Conservation (phyloP, 2,113 vertebrate genomes). For the Tragelaphus strepsiceros region DNA sequence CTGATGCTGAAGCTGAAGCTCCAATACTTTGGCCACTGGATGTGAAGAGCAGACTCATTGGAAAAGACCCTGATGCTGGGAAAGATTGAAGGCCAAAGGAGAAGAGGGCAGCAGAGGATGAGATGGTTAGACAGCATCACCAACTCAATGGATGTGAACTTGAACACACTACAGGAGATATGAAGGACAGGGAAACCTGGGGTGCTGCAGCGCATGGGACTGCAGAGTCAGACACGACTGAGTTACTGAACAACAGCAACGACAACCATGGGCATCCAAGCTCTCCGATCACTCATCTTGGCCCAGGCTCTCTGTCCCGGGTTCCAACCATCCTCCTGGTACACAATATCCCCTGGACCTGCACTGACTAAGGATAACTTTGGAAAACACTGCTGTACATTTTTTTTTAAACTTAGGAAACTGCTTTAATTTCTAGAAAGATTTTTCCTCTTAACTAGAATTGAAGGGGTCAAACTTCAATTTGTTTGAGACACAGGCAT, state of each 20-base stretch:
- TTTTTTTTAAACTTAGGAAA: neutral
- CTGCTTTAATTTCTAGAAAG: neutral
- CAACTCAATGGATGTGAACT: neutral
- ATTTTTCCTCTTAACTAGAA: neutral
- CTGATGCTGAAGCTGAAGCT: neutral
- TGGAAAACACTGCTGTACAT: neutral
- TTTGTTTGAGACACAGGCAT: neutral
- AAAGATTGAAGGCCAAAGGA: neutral
- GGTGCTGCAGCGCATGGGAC: accelerated
- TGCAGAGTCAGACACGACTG: neutral
- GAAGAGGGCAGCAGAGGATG: neutral
- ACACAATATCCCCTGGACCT: too few species aligned
- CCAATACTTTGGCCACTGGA: neutral
- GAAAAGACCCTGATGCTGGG: neutral
- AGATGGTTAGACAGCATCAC: neutral
- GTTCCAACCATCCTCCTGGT: accelerated
- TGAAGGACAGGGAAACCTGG: neutral
- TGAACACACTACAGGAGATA: neutral
- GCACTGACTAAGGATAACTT: accelerated
- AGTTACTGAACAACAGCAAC: neutral
- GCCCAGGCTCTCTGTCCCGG: neutral
- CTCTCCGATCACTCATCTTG: neutral
- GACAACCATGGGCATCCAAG: accelerated
- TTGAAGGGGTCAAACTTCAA: neutral
- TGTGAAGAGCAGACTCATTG: neutral